Base-by-base conservation (phyloP, 2,888 invertebrate species). In the Drosophila aldrichi region DNA sequence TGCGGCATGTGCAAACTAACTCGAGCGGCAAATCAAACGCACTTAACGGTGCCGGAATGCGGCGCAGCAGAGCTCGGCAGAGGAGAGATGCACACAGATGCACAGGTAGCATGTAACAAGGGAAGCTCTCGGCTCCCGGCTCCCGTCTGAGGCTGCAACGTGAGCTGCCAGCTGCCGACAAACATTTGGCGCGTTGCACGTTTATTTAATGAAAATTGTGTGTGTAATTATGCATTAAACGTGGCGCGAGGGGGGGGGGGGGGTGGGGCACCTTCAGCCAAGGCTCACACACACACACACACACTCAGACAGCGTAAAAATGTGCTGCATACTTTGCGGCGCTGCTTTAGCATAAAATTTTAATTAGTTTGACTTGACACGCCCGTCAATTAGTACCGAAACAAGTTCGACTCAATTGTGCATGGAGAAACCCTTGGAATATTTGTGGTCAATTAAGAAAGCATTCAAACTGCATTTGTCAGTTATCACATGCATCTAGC, bases 171-270 rank as follows among this genome's bases (percentile, higher is more conserved):
- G 49, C 70, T 63, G 60, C 81, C 83, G 75, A 69, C 84, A 83
- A 88, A 86, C 84, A 88, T 86, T 84, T 72, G 81, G 82, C 61
- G 70, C 77, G 66, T 78, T 77, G 65, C 80, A 73, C 86, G 88
- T 80, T 88, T 81, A 83, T 86, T 86, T 86, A 86, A 89, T 87
- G 88, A 89, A 88, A 89, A 89, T 82, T 87, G 86, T 87, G 88
- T 86, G 86, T 84, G 89, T 86, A 86, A 86, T 89, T 86, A 84
- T 89, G 85, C 86, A 89, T 89, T 89, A 89, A 87, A 75, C 64
- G 44, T 71, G 71, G 63, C 65, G 58, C 63, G 51, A 72, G 54
- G 56, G 67, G n/a, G n/a, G n/a, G n/a, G n/a, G n/a, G n/a, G n/a
- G n/a, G n/a, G n/a, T n/a, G n/a, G n/a, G n/a, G n/a, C n/a, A n/a